phyloP scores from a whole-genome alignment of 1,140 invertebrate species.

The Macrostomum lignano region DNA sequence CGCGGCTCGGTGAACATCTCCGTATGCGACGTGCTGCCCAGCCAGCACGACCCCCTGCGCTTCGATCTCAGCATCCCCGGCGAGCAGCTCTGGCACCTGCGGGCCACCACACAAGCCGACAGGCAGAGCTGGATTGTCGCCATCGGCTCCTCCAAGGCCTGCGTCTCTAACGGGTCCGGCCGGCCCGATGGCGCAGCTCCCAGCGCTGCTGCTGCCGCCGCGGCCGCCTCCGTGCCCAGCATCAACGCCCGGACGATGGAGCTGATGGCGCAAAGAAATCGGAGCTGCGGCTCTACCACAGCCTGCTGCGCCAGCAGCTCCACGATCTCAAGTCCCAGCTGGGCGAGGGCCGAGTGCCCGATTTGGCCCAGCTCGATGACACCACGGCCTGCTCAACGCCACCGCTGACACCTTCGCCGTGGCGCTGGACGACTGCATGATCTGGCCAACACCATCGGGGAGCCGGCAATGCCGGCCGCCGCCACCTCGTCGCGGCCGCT shows the following conservation, averaged over 20 bases:
- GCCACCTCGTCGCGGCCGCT: slow-evolving; percentile 12
- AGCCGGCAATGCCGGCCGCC: slow-evolving; percentile 24
- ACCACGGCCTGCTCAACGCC: slow-evolving; percentile 41
- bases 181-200: too few species aligned
- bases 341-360: slow-evolving; percentile 30
- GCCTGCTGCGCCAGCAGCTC: slow-evolving; percentile 52
- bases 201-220: too few species aligned
- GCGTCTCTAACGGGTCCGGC: too few species aligned
- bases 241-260: too few species aligned
- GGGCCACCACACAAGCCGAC: slow-evolving; percentile 42
- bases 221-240: too few species aligned
- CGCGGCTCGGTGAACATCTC: slow-evolving; percentile 52
- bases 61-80: slow-evolving; percentile 49
- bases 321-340: slow-evolving; percentile 42
- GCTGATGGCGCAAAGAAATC: slow-evolving; percentile 47
- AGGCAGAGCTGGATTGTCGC: slow-evolving; percentile 49
- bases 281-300: slow-evolving; percentile 46
- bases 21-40: slow-evolving; percentile 52
- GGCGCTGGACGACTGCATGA: slow-evolving; percentile 49
- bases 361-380: slow-evolving; percentile 44
- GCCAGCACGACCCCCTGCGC: slow-evolving; percentile 38
- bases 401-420: slow-evolving; percentile 55
- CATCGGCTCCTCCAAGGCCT: slow-evolving; percentile 47
- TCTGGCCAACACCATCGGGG: slow-evolving; percentile 32
- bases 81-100: slow-evolving; percentile 48